Base-by-base conservation (phyloP, 2,888 invertebrate genomes). In the Epsilonema sp. region DNA sequence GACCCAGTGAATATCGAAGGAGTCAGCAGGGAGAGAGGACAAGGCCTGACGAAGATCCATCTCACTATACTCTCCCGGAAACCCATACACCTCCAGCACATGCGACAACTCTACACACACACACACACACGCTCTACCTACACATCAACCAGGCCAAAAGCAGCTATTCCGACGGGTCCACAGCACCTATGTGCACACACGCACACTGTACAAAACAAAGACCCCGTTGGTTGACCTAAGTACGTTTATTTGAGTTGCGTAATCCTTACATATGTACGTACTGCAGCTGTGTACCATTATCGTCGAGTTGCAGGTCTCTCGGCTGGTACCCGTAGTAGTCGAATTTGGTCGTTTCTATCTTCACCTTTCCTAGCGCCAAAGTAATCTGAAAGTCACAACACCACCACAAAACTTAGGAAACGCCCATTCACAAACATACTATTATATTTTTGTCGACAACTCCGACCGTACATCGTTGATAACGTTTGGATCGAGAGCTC, bases 1-100 rank as follows among this genome's bases (percentile, higher is more conserved):
- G 40, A 86, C 85, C 86, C 85, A 86, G 64, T 83, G 83, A 51
- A 86, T 78, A 63, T 82, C 81, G 66, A 83, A 84, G 2, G 63
- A 63, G 23, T 24, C 24, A 24, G 26, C 31, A 13, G 25, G 36
- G 5, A 47, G 23, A 37, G 56, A 53, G 37, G 60, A 76, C 65
- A 85, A 82, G 52, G 80, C 75, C 56, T 78, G 75, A 40, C 81
- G 72, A 54, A 86, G 67, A 62, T 78, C 79, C 60, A 83, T 80
- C 58, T 81, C 80, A n/a, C n/a, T n/a, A n/a, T n/a, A n/a, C n/a
- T n/a, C n/a, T 39, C 76, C 73, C 2, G 84, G 80, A 62, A 86
- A 85, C 68, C 80, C 81, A 59, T 80, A 85, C 52, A 85, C 78
- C 69, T 86, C 86, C 20, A 86, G 68, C 11, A 85, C 60, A 53